A percentile compares a stretch with the other conserved stretches of the same genome.
These are phyloP conservation scores for Dryocosmus kuriphilus DNA, from an alignment of 2,888 invertebrate genomes.

Conservation along the genomic window DNA sequence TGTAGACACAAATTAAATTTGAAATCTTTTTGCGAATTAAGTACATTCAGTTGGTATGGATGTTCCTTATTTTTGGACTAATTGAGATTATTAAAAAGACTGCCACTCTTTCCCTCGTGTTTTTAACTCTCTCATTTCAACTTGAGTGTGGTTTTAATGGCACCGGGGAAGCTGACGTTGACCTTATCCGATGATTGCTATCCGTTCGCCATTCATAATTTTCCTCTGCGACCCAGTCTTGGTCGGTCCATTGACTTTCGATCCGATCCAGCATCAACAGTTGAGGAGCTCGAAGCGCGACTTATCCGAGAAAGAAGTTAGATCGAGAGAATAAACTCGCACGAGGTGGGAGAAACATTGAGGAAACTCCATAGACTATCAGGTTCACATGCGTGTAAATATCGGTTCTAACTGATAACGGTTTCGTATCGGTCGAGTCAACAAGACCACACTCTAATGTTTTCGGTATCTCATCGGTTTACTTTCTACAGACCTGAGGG, in stretches of 20 bases:
- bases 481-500: slow-evolving; percentile 56
- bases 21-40: too few relatives aligned
- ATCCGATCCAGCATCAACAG: not conserved
- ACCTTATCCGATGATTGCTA: slow-evolving; percentile 5
- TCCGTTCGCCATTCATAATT: slow-evolving; percentile 4
- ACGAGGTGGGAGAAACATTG: slow-evolving; percentile 12
- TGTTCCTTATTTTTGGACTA: too few relatives aligned
- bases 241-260: slow-evolving; percentile 1
- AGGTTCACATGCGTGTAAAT: slow-evolving; percentile 54
- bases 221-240: not conserved
- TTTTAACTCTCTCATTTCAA: not conserved
- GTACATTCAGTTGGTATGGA: too few relatives aligned
- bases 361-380: slow-evolving; percentile 45
- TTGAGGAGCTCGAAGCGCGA: not conserved
- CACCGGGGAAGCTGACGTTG: not conserved
- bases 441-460: slow-evolving; percentile 47
- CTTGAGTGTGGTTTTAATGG: not conserved
- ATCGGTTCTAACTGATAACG: slow-evolving; percentile 56
- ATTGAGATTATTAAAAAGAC: not conserved
- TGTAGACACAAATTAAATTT: too few relatives aligned
- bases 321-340: not conserved
- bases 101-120: not conserved
- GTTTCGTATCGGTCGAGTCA: slow-evolving; percentile 43
- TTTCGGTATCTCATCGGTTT: slow-evolving; percentile 54
- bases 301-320: not conserved